These are phyloP conservation scores for Prolemur simus DNA, from an alignment of 2,113 vertebrate species.

Conservation along the genomic window DNA sequence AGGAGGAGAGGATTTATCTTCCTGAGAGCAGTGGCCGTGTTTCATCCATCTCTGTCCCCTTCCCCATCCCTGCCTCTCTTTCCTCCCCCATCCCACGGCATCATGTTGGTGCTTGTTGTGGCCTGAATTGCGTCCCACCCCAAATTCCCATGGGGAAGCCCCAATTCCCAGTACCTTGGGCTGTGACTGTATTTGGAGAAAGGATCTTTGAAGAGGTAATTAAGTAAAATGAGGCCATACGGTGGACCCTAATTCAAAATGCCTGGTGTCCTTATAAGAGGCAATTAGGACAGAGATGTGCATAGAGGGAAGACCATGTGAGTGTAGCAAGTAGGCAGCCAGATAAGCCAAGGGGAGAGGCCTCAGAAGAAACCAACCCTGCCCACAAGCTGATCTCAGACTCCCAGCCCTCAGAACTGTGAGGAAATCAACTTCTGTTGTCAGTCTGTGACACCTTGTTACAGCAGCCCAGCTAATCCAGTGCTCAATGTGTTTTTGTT, in stretches of 20 bases:
- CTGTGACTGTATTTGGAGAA: neutral
- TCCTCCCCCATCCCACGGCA: fast-evolving
- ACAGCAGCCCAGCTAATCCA: fast-evolving
- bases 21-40: neutral
- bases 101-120: neutral
- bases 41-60: neutral
- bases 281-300: neutral
- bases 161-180: neutral
- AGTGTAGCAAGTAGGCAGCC: neutral
- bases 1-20: neutral
- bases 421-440: neutral
- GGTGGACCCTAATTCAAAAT: fast-evolving
- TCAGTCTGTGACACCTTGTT: neutral
- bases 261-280: neutral
- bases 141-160: neutral
- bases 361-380: neutral
- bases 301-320: fast-evolving
- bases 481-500: neutral
- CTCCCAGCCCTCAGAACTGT: neutral
- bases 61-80: neutral
- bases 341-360: neutral
- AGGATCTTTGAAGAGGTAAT: neutral
- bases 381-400: neutral
- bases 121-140: too few relatives aligned
- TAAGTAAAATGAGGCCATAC: neutral